Conservation (phyloP, 2,888 invertebrate genomes). For the Spodoptera picta region DNA sequence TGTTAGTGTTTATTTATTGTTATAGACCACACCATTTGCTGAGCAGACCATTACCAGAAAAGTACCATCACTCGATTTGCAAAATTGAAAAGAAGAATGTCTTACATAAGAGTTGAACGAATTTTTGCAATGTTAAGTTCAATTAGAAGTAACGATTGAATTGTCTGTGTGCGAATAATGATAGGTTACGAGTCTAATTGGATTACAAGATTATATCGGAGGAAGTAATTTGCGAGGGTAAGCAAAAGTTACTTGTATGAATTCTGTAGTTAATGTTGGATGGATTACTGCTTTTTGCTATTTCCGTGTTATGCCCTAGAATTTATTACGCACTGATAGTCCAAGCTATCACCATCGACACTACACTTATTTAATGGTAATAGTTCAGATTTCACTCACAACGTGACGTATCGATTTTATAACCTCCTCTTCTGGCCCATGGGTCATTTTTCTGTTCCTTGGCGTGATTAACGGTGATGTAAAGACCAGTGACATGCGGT, state of each 20-base stretch:
- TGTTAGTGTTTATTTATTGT: constrained; percentile 12
- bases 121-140: constrained; percentile 10
- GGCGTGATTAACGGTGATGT: no score
- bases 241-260: constrained; percentile 32
- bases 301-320: constrained; percentile 36
- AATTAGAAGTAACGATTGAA: constrained; percentile 17
- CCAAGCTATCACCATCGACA: neutral
- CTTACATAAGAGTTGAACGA: constrained; percentile 22
- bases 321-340: constrained; percentile 12
- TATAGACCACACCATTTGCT: constrained; percentile 8
- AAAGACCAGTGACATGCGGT: no score
- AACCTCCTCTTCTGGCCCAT: neutral
- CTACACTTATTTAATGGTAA: constrained; percentile 8
- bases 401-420: neutral
- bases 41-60: constrained; percentile 44
- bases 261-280: constrained; percentile 30
- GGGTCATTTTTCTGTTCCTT: neutral
- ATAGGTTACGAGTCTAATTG: constrained; percentile 50
- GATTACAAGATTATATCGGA: constrained; percentile 47
- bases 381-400: constrained; percentile 10
- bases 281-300: constrained; percentile 19
- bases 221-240: constrained; percentile 52
- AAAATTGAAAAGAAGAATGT: constrained; percentile 37
- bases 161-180: constrained; percentile 34
- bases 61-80: constrained; percentile 57